Conservation (phyloP, 92 coral and sea anemone species). For the Phenganax marumi region DNA sequence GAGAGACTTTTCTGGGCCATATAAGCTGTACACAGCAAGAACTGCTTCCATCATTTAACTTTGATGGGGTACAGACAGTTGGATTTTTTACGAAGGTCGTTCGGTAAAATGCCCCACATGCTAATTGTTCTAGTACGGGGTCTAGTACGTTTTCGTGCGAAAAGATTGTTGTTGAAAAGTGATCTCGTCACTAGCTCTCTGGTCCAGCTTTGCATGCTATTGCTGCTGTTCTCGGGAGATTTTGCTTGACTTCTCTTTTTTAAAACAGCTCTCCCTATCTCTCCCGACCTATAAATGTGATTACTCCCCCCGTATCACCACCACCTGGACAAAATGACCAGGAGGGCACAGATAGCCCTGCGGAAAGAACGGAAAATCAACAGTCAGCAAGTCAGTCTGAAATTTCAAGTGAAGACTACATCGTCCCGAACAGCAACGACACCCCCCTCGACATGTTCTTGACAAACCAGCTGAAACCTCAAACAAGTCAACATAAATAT, state of each 20-base stretch:
- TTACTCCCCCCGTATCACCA: conserved; percentile 38
- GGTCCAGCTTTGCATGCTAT: neutral
- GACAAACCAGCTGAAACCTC: conserved; percentile 16
- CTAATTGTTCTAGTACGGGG: too few relatives aligned
- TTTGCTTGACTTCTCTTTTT: neutral
- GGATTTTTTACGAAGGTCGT: too few relatives aligned
- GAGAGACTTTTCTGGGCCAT: too few relatives aligned
- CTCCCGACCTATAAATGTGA: conserved; percentile 28
- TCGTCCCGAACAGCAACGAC: conserved; percentile 31
- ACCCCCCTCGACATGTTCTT: neutral
- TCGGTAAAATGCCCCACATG: too few relatives aligned
- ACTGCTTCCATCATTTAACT: too few relatives aligned
- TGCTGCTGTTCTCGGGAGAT: neutral
- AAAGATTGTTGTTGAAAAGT: neutral
- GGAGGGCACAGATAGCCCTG: neutral
- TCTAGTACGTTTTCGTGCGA: too few relatives aligned
- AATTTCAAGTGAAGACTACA: conserved; percentile 10
- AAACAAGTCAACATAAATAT: conserved; percentile 27
- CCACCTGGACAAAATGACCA: conserved; percentile 10
- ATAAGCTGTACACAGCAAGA: too few relatives aligned
- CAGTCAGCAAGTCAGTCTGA: neutral
- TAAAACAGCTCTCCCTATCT: conserved; percentile 28
- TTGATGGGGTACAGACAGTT: too few relatives aligned
- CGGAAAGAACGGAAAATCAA: neutral
- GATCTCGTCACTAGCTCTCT: neutral